Base-by-base conservation (phyloP, 2,888 invertebrate genomes). In the Mycogona germanica region DNA sequence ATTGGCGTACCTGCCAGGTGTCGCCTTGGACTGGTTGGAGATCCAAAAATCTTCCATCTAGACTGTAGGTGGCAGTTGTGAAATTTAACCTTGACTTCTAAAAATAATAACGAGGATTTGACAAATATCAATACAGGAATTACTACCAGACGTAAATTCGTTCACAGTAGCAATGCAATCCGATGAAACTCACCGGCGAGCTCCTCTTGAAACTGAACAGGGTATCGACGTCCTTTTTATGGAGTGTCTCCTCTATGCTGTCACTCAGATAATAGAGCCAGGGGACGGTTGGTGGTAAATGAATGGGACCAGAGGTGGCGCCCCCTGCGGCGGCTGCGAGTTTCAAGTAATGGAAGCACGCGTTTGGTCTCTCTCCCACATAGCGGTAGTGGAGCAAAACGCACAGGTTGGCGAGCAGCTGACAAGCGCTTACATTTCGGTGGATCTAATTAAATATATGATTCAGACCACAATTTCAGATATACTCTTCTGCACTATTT, bases 251-350 rank as follows among this genome's bases (percentile, higher is more conserved):
- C n/a, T 51, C 51, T 3, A 40, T 7, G n/a, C 17, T 21, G 14
- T 45, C 51, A 9, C 19, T n/a, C 17, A 44, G 42, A 44, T 51
- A 51, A 44, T 44, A 51, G n/a, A 51, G 44, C 51, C 44, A 44
- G 5, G 51, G 51, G 2, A 23, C 42, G 14, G 30, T 42, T 21
- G 40, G 44, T 7, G 51, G 45, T 12, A 35, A 12, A 12, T 12
- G n/a, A 21, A 19, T 32, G 25, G 42, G 51, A 23, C 21, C 19
- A 12, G 9, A 5, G 9, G 21, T 32, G 21, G 12, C 28, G 21
- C 30, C 6, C 9, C 30, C 30, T 3, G 30, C n/a, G 9, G 7
- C 6, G 7, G 28, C 12, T n/a, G 26, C 30, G 12, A 51, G 25
- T 21, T 44, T 26, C 23, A 51, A 2, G 19, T 51, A 51, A 25